Evolutionary conservation across 2,113 vertebrate genomes (phyloP), one percentile per base, ranked within the genome.

Genomic region (Datnioides undecimradiatus): DNA sequence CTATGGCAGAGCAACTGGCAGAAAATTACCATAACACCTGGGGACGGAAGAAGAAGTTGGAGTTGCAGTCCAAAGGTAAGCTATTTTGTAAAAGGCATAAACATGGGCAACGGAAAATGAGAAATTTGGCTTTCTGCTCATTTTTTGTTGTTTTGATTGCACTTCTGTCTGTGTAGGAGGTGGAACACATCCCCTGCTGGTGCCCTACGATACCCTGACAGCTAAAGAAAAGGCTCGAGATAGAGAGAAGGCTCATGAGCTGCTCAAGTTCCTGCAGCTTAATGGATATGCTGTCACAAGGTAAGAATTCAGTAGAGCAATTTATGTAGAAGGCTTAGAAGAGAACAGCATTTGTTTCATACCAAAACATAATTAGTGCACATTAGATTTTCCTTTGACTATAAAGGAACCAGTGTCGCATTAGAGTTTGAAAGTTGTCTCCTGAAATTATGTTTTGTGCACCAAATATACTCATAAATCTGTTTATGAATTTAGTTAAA

Each of bases 1-100:
- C 97, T 40, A 98, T 98, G 97, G 96, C 96, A 0, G 97, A 98
- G 73, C 97, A 98, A 83, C 90, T 98, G 82, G 97, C 97, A 0
- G 97, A 98, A 89, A 98, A 98, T 85, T 98, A 98, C 70, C 97
- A 98, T 70, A 98, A 98, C 90, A 98, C 97, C 0, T 97, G 97
- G 97, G 97, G 97, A 0, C 94, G 97, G 13, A 98, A 98, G 93
- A 98, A 98, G 85, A 98, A 98, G 79, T 84, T 95, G 78, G 97
- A 98, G 49, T 91, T 97, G 66, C 97, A 97, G 73, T 76, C 95
- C 33, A 98, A 98, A 92, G 97, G 97, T 97, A 43, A 84, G 90
- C 34, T 29, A 0, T 0, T 25, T 46, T 45, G 60, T 33, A 27
- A 11, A 7, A n/a, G 21, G 0, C 11, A 19, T 12, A n/a, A 45